Percentiles rank a stretch among this genome's conserved stretches.
Conservation (phyloP, 2,797 vertebrate species). For the Enteromius afrohamiltoni region DNA sequence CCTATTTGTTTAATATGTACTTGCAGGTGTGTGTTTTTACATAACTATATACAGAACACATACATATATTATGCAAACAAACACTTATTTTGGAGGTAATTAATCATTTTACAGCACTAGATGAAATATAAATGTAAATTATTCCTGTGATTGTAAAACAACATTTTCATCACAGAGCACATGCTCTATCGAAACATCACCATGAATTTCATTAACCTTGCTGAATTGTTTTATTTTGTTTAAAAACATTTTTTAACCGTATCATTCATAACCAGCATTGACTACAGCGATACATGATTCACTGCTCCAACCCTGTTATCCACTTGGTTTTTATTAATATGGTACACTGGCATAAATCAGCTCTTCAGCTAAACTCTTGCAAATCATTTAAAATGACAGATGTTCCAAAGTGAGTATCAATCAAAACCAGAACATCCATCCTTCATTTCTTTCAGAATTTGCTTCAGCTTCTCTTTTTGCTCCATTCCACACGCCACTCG, state of each 20-base stretch:
- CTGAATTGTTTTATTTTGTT: not conserved
- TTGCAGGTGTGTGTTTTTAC: too few species aligned
- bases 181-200: not conserved
- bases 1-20: too few species aligned
- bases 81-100: too few species aligned
- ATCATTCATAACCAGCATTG: not conserved
- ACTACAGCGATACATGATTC: not conserved
- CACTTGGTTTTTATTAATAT: slow-evolving; percentile 18
- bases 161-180: not conserved
- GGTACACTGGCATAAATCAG: not conserved
- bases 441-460: not conserved
- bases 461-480: slow-evolving; percentile 77
- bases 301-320: not conserved
- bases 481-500: slow-evolving; percentile 89
- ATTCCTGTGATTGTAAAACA: not conserved
- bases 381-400: not conserved
- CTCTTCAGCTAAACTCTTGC: not conserved
- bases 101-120: too few species aligned
- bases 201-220: not conserved
- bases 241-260: not conserved
- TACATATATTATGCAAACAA: too few species aligned
- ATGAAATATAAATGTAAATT: not conserved
- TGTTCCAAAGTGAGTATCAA: not conserved
- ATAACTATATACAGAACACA: too few species aligned
- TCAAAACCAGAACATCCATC: not conserved